A percentile compares a stretch with the other conserved stretches of the same genome.
Evolutionary conservation across 1,140 invertebrate species (phyloP).

Genomic region (Drosophila parvula): DNA sequence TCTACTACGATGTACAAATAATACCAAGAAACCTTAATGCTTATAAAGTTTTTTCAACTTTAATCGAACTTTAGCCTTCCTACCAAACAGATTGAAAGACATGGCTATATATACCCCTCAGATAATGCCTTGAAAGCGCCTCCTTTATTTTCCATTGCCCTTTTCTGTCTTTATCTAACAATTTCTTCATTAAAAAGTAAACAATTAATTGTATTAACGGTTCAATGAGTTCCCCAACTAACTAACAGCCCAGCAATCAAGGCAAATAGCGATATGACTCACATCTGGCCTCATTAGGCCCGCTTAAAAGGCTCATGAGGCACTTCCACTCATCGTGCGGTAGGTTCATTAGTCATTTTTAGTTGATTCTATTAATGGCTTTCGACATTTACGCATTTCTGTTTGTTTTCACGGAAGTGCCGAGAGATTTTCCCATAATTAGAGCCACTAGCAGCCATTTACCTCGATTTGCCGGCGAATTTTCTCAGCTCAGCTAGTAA

Average conservation of each 20-base stretch:
- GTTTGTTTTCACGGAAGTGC: conserved; percentile 71
- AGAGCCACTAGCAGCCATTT: conserved; percentile 56
- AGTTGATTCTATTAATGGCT: conserved; percentile 78
- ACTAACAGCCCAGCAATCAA: conserved; percentile 16
- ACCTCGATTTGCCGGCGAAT: conserved; percentile 66
- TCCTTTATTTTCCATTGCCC: not conserved
- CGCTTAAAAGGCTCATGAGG: conserved; percentile 31
- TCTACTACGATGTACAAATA: no score
- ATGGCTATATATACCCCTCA: no score
- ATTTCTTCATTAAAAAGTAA: not conserved
- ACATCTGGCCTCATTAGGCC: conserved; percentile 36
- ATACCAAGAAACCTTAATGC: no score
- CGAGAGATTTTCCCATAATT: conserved; percentile 79
- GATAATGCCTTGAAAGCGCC: no score
- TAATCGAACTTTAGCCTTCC: no score
- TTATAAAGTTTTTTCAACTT: no score
- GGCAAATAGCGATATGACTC: conserved; percentile 11
- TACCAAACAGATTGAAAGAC: no score
- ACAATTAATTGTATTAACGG: conserved; percentile 32
- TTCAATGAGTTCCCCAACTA: conserved; percentile 8
- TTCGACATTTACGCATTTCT: conserved; percentile 77
- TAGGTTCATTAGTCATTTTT: conserved; percentile 71
- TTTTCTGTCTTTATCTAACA: not conserved
- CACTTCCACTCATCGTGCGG: conserved; percentile 45
- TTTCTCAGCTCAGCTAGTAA: conserved; percentile 79